phyloP scores from a whole-genome alignment of 1,140 invertebrate genomes.

The Nymphalis io region DNA sequence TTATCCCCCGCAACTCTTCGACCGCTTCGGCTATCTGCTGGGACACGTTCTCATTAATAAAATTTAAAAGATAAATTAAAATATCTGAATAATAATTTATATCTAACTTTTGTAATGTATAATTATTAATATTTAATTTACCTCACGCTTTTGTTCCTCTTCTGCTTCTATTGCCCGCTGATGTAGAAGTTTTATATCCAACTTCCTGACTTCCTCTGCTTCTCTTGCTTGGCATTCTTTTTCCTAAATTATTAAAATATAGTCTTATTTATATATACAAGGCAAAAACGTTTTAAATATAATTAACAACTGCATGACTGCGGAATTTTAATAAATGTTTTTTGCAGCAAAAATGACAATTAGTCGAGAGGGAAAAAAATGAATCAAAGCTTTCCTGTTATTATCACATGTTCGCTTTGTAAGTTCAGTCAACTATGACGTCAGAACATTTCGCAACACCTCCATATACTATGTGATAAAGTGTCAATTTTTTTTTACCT shows the following conservation, averaged over 20 bases:
- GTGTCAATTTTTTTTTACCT: too few relatives aligned
- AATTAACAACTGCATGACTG: too few relatives aligned
- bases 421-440: too few relatives aligned
- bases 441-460: background rate
- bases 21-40: slow-evolving; percentile 60
- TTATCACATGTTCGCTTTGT: too few relatives aligned
- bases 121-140: too few relatives aligned
- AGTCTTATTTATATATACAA: too few relatives aligned
- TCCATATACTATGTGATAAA: background rate
- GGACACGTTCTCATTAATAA: background rate
- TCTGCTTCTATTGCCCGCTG: slow-evolving; percentile 70
- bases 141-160: slow-evolving; percentile 67
- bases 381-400: too few relatives aligned
- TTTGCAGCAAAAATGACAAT: too few relatives aligned
- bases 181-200: slow-evolving; percentile 67
- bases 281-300: too few relatives aligned
- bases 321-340: too few relatives aligned
- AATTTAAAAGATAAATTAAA: background rate
- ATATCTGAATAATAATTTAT: background rate
- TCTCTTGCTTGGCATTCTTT: slow-evolving; percentile 69
- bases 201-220: slow-evolving; percentile 63
- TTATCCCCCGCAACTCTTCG: slow-evolving; percentile 60
- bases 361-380: too few relatives aligned
- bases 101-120: too few relatives aligned
- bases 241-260: slow-evolving; percentile 44